Evolutionary conservation across 1,140 invertebrate genomes (phyloP).

Genomic region (Gyrodactylus salaris): DNA sequence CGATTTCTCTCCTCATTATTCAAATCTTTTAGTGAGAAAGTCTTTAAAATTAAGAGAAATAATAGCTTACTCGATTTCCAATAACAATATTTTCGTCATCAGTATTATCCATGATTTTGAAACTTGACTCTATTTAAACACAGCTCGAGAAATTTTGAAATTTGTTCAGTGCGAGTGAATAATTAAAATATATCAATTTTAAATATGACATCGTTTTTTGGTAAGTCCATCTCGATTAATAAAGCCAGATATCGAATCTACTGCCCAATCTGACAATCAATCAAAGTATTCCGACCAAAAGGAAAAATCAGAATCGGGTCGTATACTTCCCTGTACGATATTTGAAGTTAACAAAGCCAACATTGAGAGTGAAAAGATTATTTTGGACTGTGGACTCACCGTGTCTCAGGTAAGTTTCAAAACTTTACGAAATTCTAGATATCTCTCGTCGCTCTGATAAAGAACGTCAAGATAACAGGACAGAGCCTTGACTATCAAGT

Average conservation of each 20-base stretch:
- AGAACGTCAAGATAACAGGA: neutral
- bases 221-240: too few species aligned
- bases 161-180: too few species aligned
- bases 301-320: neutral
- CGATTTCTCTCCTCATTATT: constrained; percentile 14
- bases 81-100: neutral
- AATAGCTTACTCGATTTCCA: neutral
- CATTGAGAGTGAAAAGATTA: neutral
- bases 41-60: too few species aligned
- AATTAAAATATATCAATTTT: too few species aligned
- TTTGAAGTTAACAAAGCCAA: neutral
- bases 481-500: neutral
- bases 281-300: neutral
- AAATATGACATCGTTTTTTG: neutral
- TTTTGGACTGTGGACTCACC: neutral
- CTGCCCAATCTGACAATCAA: neutral
- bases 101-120: neutral
- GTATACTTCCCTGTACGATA: neutral
- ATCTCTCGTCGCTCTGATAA: neutral
- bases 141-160: neutral
- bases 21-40: neutral
- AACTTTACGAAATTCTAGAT: too few species aligned
- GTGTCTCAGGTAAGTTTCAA: neutral
- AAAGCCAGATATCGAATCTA: too few species aligned
- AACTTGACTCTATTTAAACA: neutral